Evolutionary conservation across 2,888 invertebrate genomes (phyloP), one percentile per base, ranked within the genome.

Genomic region (Adelognathus sp.): DNA sequence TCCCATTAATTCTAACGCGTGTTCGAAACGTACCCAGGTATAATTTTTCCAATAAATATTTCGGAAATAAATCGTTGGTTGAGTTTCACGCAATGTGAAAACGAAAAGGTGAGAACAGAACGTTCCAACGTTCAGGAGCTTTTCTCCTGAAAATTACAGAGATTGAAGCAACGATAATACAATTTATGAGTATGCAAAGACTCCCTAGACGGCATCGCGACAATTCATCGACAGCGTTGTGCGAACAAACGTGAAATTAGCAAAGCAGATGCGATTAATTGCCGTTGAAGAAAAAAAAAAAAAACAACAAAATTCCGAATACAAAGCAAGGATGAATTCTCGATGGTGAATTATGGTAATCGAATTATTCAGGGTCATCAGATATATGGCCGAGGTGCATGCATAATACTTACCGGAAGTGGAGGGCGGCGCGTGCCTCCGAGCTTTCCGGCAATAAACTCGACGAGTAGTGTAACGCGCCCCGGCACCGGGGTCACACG

Each of bases 361-460:
- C 29, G 46, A 56, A 46, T 29, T 46, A 69, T 76, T 76, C 69
- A 63, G 69, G 75, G 69, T 69, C 61, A 67, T 67, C 61, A 4
- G 52, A 67, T 67, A 67, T 16, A 44, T n/a, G n/a, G 29, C n/a
- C 16, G 52, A 18, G 11, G n/a, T 50, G 61, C 69, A 56, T 69
- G 54, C 39, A 69, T 76, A 54, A 69, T 75, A 44, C 14, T 27
- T 63, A 18, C 50, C 75, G 75, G 63, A 76, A 76, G 56, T 46
- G 33, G 36, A 44, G 31, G 27, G 27, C 44, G n/a, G 63, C 69
- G 61, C 67, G 61, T 56, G 46, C 36, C 63, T 14, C 31, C 7
- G n/a, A 63, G 75, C 63, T 76, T 76, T 76, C 75, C 75, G 75
- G 75, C 63, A 76, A 76, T 76, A 76, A 76, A 75, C 24, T 31